Evolutionary conservation across 2,888 invertebrate species (phyloP).

Genomic region (Neoscelio sp.): DNA sequence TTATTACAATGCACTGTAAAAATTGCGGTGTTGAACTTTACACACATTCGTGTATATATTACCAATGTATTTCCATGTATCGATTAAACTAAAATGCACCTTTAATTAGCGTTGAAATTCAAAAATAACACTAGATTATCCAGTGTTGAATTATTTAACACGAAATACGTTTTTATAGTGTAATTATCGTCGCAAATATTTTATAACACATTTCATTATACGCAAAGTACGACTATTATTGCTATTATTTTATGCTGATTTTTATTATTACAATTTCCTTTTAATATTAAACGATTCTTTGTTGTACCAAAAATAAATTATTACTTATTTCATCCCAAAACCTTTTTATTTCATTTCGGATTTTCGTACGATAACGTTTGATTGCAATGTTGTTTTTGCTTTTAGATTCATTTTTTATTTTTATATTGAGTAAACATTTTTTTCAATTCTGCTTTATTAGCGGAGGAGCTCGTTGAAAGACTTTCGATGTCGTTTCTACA

Average conservation of each 20-base stretch:
- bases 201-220: constrained; percentile 45
- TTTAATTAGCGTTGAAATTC: constrained; percentile 12
- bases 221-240: constrained; percentile 25
- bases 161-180: constrained; percentile 49
- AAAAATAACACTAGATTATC: constrained; percentile 30
- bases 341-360: constrained; percentile 15
- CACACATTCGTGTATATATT: constrained; percentile 45
- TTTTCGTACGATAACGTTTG: too few relatives aligned
- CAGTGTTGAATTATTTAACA: constrained; percentile 51
- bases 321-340: constrained; percentile 37
- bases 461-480: too few relatives aligned
- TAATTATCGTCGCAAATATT: constrained; percentile 47
- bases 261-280: constrained; percentile 39
- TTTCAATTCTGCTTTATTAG: too few relatives aligned
- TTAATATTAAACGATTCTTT: constrained; percentile 54
- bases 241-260: constrained; percentile 29
- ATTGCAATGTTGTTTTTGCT: background rate
- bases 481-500: too few relatives aligned
- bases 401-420: too few relatives aligned
- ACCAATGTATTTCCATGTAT: constrained; percentile 21
- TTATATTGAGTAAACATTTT: too few relatives aligned
- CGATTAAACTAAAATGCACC: constrained; percentile 4
- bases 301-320: constrained; percentile 61
- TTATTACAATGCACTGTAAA: constrained; percentile 28
- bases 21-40: constrained; percentile 29